Conservation (phyloP, 2,113 vertebrate species). For the Ginglymostoma cirratum region DNA sequence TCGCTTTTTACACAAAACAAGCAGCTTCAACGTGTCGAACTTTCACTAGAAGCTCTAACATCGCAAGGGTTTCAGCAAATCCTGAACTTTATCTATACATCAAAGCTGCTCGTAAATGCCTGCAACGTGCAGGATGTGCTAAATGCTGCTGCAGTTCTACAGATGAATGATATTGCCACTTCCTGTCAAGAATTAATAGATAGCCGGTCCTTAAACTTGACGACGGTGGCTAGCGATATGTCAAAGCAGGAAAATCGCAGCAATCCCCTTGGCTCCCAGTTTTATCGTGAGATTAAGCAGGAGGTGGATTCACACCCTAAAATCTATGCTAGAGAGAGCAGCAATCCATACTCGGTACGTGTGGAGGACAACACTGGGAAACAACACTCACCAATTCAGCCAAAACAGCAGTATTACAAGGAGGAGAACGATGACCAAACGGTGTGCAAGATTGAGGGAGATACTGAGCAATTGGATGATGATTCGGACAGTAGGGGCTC, state of each 20-base stretch:
- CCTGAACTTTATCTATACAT: constrained; percentile 93
- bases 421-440: constrained; percentile 61
- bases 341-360: constrained; percentile 70
- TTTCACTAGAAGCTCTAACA: constrained; percentile 80
- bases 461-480: constrained; percentile 55
- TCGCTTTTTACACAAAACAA: constrained; percentile 87
- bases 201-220: constrained; percentile 68
- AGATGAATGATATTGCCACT: constrained; percentile 83
- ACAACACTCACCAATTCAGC: constrained; percentile 45
- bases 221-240: constrained; percentile 53
- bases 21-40: constrained; percentile 79
- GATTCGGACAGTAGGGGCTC: constrained; percentile 58
- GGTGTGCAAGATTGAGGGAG: constrained; percentile 69
- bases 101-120: constrained; percentile 82
- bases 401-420: constrained; percentile 74
- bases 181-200: constrained; percentile 85
- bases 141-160: constrained; percentile 75
- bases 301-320: constrained; percentile 71
- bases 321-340: constrained; percentile 75
- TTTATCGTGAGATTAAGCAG: constrained; percentile 84
- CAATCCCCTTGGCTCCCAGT: constrained; percentile 50
- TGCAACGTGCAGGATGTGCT: constrained; percentile 80
- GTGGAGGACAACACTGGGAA: constrained; percentile 62
- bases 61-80: constrained; percentile 85
- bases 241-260: constrained; percentile 54